phyloP scores from a whole-genome alignment of 2,888 invertebrate species.

The Agrotis segetum region DNA sequence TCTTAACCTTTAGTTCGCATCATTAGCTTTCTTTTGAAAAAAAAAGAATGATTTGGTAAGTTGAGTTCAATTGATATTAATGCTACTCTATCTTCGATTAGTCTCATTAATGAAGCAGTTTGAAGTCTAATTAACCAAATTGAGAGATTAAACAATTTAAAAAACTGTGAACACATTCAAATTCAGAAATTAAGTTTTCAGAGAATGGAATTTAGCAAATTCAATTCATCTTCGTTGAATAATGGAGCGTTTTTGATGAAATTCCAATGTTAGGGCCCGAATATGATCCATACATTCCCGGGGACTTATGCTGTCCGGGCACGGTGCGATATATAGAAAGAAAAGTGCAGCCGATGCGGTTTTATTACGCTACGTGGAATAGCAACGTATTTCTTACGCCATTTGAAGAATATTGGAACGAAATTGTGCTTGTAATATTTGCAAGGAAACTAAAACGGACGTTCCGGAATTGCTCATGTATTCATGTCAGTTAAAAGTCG shows the following conservation, averaged over 20 bases:
- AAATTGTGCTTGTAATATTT: conserved; percentile 72
- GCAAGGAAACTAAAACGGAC: conserved; percentile 65
- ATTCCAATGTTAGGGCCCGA: conserved; percentile 70
- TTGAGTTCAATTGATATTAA: conserved; percentile 27
- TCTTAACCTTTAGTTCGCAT: background rate
- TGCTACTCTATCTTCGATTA: conserved; percentile 23
- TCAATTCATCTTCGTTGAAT: conserved; percentile 21
- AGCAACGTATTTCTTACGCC: conserved; percentile 75
- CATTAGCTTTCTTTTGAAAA: background rate
- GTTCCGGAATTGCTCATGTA: conserved; percentile 66
- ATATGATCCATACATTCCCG: conserved; percentile 73
- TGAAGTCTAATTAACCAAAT: conserved; percentile 44
- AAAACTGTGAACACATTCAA: conserved; percentile 27
- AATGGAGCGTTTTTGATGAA: conserved; percentile 19
- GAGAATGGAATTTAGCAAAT: conserved; percentile 22
- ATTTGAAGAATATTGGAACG: conserved; percentile 78
- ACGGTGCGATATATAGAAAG: conserved; percentile 70
- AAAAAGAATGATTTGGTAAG: conserved; percentile 18
- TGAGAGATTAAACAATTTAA: conserved; percentile 25
- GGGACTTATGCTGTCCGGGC: conserved; percentile 68
- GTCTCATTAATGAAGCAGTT: conserved; percentile 40
- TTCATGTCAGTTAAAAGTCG: conserved; percentile 71
- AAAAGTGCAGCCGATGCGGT: conserved; percentile 81
- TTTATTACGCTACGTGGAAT: conserved; percentile 76
- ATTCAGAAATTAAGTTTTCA: conserved; percentile 29